Evolutionary conservation across 1,140 invertebrate genomes (phyloP), one percentile per base, ranked within the genome.

Genomic region (Mycetomoellerius zeteki): DNA sequence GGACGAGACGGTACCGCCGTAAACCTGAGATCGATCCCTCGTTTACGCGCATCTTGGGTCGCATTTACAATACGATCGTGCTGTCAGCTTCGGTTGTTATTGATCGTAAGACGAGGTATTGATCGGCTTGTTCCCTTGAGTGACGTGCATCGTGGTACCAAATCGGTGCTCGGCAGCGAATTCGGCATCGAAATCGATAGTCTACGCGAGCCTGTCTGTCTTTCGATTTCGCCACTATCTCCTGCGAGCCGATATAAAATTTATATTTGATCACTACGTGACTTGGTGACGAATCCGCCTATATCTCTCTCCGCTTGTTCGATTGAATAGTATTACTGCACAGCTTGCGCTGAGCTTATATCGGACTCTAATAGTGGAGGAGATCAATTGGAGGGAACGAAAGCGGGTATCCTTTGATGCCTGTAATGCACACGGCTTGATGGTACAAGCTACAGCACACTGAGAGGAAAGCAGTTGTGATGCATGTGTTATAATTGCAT

Each of bases 231-330:
- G 30, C 24, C 67, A 27, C 37, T 30, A 47, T 47, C 12, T 81
- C 21, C n/a, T 21, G 67, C 33, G 33, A 16, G 33, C 12, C 37
- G 54, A 47, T 73, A 60, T 50, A 60, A 60, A 73, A 84, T 84
- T 84, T 84, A 73, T 60, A 73, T 47, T 43, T 27, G 37, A 60
- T 84, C 80, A 69, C 69, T 73, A 73, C 69, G 69, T 73, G 80
- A 84, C 62, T 47, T 58, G 54, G 21, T 73, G 80, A 84, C 54
- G 54, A 84, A 84, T 84, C 33, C 65, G 52, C 10, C 6, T 37
- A 67, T 37, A 33, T 52, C 37, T 84, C 80, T 72, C 62, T 19
- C 8, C 47, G 67, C 33, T 73, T 27, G 54, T 21, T 14, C 80
- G 54, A 60, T 81, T 43, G 50, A 73, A 60, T 84, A 47, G 58